Conservation (phyloP, 2,888 invertebrate genomes). For the Drosophila rubida region DNA sequence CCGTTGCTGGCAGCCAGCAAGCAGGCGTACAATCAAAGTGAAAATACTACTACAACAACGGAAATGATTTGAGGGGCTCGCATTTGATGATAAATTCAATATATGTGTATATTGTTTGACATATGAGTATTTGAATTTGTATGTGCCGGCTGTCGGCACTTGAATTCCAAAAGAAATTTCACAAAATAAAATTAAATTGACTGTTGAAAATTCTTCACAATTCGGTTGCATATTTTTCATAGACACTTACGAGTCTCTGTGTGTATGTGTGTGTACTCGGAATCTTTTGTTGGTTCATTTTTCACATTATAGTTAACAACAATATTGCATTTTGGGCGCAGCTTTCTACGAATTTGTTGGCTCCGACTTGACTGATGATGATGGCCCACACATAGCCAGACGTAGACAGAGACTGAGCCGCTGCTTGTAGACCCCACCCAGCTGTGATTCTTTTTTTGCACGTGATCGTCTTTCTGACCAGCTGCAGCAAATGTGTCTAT, state of each 20-base stretch:
- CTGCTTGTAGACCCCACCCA: slow-evolving; percentile 5
- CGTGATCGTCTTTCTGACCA: slow-evolving; percentile 35
- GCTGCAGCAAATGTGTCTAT: slow-evolving; percentile 25
- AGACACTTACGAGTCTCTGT: slow-evolving; percentile 6
- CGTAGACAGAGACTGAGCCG: slow-evolving; percentile 5
- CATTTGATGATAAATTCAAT: slow-evolving; percentile 32
- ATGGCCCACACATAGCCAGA: slow-evolving; percentile 3
- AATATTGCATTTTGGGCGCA: slow-evolving; percentile 58
- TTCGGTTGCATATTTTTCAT: slow-evolving; percentile 56
- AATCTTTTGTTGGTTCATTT: slow-evolving; percentile 53
- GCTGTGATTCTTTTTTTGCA: slow-evolving; percentile 50
- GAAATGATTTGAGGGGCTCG: slow-evolving; percentile 51
- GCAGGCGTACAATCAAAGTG: slow-evolving; percentile 46
- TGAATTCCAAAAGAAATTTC: slow-evolving; percentile 52
- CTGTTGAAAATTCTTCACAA: slow-evolving; percentile 59
- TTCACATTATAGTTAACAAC: slow-evolving; percentile 42
- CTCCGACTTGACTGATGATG: slow-evolving; percentile 46
- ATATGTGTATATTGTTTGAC: slow-evolving; percentile 13
- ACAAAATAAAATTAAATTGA: slow-evolving; percentile 33
- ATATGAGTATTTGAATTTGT: slow-evolving; percentile 11
- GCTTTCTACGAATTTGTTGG: slow-evolving; percentile 49
- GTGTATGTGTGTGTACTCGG: slow-evolving; percentile 14
- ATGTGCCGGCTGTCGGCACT: slow-evolving; percentile 52
- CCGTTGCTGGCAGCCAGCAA: slow-evolving; percentile 7
- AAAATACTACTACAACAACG: slow-evolving; percentile 47